These are phyloP conservation scores for Silurus aristotelis DNA, from an alignment of 2,797 vertebrate genomes.

Conservation along the genomic window DNA sequence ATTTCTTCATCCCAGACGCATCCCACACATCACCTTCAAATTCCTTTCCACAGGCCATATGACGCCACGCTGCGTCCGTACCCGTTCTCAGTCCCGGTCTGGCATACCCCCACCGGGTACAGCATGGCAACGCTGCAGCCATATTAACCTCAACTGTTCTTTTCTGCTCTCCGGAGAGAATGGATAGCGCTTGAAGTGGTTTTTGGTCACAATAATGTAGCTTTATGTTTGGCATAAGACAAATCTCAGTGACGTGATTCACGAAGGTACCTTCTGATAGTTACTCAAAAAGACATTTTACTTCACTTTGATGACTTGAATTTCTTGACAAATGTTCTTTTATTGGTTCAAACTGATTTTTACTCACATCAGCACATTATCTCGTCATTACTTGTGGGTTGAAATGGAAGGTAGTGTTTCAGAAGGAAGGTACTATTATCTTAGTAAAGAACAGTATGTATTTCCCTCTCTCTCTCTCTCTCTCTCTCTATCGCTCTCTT, in stretches of 20 bases:
- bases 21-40: slow-evolving; percentile 69
- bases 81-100: slow-evolving; percentile 68
- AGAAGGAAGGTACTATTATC: background rate
- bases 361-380: background rate
- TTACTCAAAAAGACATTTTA: background rate
- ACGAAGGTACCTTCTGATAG: background rate
- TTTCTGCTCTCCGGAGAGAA: background rate
- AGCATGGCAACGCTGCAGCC: slow-evolving; percentile 66
- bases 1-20: slow-evolving; percentile 69
- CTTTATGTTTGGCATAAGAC: background rate
- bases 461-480: background rate
- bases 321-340: background rate
- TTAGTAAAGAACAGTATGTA: background rate
- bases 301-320: slow-evolving; percentile 6
- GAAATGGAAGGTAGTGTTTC: slow-evolving; percentile 2
- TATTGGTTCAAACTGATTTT: background rate
- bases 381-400: background rate
- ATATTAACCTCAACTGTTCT: slow-evolving; percentile 65
- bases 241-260: background rate
- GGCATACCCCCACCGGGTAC: slow-evolving; percentile 72
- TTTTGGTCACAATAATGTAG: background rate
- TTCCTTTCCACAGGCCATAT: slow-evolving; percentile 65
- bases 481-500: background rate
- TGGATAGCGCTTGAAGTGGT: background rate
- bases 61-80: slow-evolving; percentile 72